phyloP scores from a whole-genome alignment of 2,113 vertebrate genomes.

The Platichthys flesus region DNA sequence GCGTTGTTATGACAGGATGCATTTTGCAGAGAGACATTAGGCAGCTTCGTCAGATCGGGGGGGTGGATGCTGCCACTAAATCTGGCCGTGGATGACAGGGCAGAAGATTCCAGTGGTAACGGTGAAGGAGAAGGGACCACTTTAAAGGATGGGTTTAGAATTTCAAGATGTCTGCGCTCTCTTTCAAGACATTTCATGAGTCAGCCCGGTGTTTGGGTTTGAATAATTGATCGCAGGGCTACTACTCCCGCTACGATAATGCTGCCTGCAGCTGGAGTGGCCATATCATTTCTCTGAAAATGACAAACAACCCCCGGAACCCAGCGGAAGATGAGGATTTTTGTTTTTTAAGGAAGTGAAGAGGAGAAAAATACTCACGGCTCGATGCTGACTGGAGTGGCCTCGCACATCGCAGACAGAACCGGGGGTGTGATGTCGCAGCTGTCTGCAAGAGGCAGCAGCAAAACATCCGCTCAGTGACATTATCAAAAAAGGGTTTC shows the following conservation, averaged over 20 bases:
- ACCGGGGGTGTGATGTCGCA: constrained; percentile 94
- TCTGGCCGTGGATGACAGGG: constrained; percentile 31
- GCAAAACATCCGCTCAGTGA: constrained; percentile 23
- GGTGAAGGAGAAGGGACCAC: not conserved
- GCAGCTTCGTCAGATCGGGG: constrained; percentile 12
- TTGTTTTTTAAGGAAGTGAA: not conserved
- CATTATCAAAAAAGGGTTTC: not conserved
- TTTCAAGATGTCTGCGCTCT: constrained; percentile 35
- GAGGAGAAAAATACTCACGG: constrained; percentile 88
- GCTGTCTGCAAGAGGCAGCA: constrained; percentile 83
- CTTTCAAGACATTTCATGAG: constrained; percentile 26
- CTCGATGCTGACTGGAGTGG: constrained; percentile 96
- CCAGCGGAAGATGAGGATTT: not conserved
- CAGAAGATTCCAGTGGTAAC: constrained; percentile 48
- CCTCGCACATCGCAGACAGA: constrained; percentile 91
- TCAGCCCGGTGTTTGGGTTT: constrained; percentile 33
- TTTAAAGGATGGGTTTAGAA: constrained; percentile 26
- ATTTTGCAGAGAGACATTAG: constrained; percentile 14
- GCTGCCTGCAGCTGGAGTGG: not conserved
- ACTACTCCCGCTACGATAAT: not conserved
- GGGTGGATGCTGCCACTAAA: not conserved
- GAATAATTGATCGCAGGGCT: constrained; percentile 44
- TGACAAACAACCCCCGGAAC: constrained; percentile 8
- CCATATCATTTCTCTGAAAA: constrained; percentile 20
- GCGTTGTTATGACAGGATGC: constrained; percentile 3